A percentile compares a stretch with the other conserved stretches of the same genome.
Evolutionary conservation across 2,113 vertebrate genomes (phyloP).

Genomic region (Stigmatopora argus): DNA sequence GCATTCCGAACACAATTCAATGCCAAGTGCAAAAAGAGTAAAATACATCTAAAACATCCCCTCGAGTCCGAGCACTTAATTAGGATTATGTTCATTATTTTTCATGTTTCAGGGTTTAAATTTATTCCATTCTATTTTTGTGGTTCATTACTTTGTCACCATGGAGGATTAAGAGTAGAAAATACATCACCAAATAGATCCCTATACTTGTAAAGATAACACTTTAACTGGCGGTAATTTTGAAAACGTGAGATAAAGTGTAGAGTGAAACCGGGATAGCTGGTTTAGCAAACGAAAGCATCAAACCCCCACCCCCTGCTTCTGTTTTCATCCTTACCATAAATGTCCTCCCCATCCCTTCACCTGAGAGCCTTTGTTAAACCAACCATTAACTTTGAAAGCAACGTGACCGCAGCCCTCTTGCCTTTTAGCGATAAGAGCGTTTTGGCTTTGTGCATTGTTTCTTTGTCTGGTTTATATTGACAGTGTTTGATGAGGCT

Average conservation of each 20-base stretch:
- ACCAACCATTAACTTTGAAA: constrained; percentile 53
- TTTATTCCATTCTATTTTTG: no score
- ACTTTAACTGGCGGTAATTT: background rate
- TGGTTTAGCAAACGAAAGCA: constrained; percentile 40
- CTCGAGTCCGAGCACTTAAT: no score
- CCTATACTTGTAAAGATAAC: background rate
- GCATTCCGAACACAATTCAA: no score
- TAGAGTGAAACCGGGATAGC: constrained; percentile 14
- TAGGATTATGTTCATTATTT: no score
- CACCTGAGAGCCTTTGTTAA: constrained; percentile 56
- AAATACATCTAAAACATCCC: no score
- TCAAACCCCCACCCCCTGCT: constrained; percentile 6
- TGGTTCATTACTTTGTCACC: background rate
- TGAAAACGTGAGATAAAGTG: background rate
- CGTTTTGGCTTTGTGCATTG: constrained; percentile 54
- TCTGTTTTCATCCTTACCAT: constrained; percentile 33
- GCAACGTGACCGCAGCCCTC: constrained; percentile 33
- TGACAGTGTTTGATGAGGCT: constrained; percentile 65
- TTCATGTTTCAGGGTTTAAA: no score
- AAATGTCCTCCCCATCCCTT: constrained; percentile 30
- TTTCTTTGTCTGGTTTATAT: constrained; percentile 62
- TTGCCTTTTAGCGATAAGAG: constrained; percentile 71
- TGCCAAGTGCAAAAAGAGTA: no score
- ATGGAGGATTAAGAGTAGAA: background rate
- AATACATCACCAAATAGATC: background rate